Percentiles rank a stretch among this genome's conserved stretches.
Conservation (phyloP, 2,888 invertebrate genomes). For the Drosophila basisetae region DNA sequence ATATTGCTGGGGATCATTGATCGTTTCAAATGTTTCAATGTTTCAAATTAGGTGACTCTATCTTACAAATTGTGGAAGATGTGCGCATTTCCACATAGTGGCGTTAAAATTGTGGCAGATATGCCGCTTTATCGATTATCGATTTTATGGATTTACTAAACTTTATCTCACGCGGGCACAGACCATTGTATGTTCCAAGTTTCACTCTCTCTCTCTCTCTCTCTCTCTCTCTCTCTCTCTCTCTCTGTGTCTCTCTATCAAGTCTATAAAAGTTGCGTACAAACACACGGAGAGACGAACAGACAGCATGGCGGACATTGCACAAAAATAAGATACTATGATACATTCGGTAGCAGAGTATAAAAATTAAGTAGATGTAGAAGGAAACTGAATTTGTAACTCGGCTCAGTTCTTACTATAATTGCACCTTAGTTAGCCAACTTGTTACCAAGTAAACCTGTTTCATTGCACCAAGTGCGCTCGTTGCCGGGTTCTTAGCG, state of each 20-base stretch:
- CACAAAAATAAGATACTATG: too few relatives aligned
- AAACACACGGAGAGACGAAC: neutral
- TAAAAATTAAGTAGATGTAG: neutral
- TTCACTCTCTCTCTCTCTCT: neutral
- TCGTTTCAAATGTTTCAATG: too few relatives aligned
- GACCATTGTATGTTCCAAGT: neutral
- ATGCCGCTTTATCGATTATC: neutral
- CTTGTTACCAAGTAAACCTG: conserved; percentile 38
- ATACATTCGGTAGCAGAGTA: too few relatives aligned
- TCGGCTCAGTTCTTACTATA: conserved; percentile 8
- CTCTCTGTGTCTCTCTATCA: too few relatives aligned
- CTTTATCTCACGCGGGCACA: neutral
- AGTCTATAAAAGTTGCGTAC: too few relatives aligned
- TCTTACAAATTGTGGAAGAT: neutral
- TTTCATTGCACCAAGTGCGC: conserved; percentile 36
- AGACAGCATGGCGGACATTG: neutral
- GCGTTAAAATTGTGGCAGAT: neutral
- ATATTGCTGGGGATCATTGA: too few relatives aligned
- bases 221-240: too few relatives aligned
- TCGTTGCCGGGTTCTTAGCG: neutral
- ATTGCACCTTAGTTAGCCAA: conserved; percentile 17
- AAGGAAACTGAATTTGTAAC: neutral
- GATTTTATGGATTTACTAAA: neutral
- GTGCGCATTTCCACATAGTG: too few relatives aligned
- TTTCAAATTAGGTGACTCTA: neutral